Evolutionary conservation across 2,888 invertebrate genomes (phyloP), one percentile per base, ranked within the genome.

Genomic region (Achlya flavicornis): DNA sequence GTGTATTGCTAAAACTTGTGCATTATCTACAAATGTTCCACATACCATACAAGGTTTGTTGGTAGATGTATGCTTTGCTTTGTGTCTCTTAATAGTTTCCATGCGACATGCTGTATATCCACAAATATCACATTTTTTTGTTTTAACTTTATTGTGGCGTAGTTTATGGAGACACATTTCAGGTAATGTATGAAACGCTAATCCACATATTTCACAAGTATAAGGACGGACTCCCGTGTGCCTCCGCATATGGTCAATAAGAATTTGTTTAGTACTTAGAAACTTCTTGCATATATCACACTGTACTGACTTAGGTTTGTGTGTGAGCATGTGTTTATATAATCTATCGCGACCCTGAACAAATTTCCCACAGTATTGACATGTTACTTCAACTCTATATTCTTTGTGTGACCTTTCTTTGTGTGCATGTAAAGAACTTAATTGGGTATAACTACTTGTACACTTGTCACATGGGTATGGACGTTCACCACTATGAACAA

Each of bases 131-230:
- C 92, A 92, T 58, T 79, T 76, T 48, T 78, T 78, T 7, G 70
- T 71, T 19, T 78, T 73, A 26, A 74, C 85, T 7, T 75, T 72
- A 69, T 90, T 92, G 3, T 78, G 80, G 46, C 68, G 79, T 1
- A 77, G 73, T 64, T 74, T 84, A 61, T 92, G 92, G 58, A 87
- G 89, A 10, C 82, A 80, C 0, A 93, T 75, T 67, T 91, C 92
- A 0, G 83, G 75, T 1, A 75, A 61, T 0, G 90, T 88, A 61
- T 75, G 89, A 64, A 89, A 92, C 19, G 86, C 78, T 6, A 84
- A 78, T 0, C 88, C 87, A 71, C 92, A 93, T n/a, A 75, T 75
- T 62, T 92, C 92, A 76, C 92, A 92, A 0, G 88, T 80, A 63
- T 69, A 89, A 0, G 83, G 75, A 66, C 87, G 90, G 0, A 85